phyloP scores from a whole-genome alignment of 1,140 invertebrate species.

The Drosophila ercepeae region DNA sequence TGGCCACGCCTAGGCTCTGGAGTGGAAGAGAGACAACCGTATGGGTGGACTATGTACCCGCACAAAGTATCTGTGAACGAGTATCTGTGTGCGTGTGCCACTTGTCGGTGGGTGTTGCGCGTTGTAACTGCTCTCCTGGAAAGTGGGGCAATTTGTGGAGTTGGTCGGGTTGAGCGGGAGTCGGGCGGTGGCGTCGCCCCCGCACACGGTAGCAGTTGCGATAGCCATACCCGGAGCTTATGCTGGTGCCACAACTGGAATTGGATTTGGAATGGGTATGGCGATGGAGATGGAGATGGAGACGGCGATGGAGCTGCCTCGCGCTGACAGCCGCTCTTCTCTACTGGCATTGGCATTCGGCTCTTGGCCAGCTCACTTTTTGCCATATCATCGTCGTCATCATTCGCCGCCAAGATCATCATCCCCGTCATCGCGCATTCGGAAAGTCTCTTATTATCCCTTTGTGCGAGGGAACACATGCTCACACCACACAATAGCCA shows the following conservation, averaged over 20 bases:
- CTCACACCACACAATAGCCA: conserved; percentile 6
- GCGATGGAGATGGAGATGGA: neutral
- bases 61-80: conserved; percentile 38
- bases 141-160: conserved; percentile 74
- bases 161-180: neutral
- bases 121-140: conserved; percentile 54
- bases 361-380: conserved; percentile 54
- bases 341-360: conserved; percentile 41
- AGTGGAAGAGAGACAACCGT: conserved; percentile 60
- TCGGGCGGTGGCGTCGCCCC: conserved; percentile 32
- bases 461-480: conserved; percentile 44
- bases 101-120: conserved; percentile 35
- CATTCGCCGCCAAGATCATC: conserved; percentile 40
- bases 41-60: conserved; percentile 17
- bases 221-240: conserved; percentile 8
- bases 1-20: conserved; percentile 42
- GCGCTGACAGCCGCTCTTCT: conserved; percentile 53
- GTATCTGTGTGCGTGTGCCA: conserved; percentile 24
- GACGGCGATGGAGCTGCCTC: neutral
- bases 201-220: conserved; percentile 62
- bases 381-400: conserved; percentile 71
- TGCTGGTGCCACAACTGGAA: conserved; percentile 1
- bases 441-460: conserved; percentile 67
- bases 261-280: neutral
- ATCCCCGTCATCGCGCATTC: conserved; percentile 63